These are phyloP conservation scores for Lumbricus terrestris DNA, from an alignment of 2,888 invertebrate genomes.

Conservation along the genomic window DNA sequence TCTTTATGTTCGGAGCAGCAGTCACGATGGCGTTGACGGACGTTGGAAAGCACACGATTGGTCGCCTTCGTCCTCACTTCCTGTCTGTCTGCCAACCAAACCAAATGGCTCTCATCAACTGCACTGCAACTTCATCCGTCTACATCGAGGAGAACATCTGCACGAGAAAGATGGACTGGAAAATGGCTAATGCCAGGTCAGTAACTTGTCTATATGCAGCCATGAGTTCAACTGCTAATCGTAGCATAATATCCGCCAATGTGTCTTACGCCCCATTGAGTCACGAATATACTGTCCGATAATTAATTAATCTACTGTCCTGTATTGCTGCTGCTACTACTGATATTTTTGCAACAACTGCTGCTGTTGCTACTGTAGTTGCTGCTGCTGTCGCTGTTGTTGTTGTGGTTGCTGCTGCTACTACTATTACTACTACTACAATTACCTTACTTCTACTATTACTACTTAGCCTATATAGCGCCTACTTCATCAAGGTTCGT, in stretches of 20 bases:
- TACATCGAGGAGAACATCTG: conserved; percentile 21
- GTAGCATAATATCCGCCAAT: not conserved
- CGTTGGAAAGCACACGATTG: conserved; percentile 86
- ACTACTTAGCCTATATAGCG: no score
- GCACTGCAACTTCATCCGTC: not conserved
- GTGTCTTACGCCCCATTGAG: not conserved
- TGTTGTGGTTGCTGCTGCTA: no score
- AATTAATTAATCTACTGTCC: no score
- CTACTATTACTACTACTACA: no score
- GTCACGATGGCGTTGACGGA: conserved; percentile 83
- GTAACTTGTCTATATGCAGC: not conserved
- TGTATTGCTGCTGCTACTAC: not conserved
- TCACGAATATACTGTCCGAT: not conserved
- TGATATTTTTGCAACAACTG: not conserved
- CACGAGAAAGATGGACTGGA: not conserved
- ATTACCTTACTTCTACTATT: no score
- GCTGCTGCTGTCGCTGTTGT: no score
- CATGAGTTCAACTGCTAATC: not conserved
- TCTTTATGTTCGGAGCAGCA: conserved; percentile 82
- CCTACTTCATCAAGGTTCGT: no score
- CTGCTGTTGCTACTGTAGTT: no score
- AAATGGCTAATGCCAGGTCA: conserved; percentile 17
- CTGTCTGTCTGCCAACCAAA: conserved; percentile 79
- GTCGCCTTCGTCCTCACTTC: conserved; percentile 89
- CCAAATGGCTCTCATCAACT: conserved; percentile 39